These are phyloP conservation scores for Neoaliturus tenellus DNA, from an alignment of 2,888 invertebrate species.

Conservation along the genomic window DNA sequence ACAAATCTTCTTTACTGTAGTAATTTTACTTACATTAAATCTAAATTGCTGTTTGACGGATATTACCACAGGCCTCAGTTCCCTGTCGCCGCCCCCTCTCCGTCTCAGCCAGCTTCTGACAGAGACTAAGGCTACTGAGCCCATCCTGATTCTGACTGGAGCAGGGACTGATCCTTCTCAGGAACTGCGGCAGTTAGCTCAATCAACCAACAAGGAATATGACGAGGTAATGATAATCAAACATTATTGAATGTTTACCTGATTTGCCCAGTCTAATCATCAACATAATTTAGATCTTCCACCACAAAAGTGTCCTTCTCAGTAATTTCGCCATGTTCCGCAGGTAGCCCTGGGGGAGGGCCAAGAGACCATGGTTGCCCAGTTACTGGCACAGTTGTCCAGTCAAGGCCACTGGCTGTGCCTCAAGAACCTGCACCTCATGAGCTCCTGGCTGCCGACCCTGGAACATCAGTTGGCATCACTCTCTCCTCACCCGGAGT, in stretches of 20 bases:
- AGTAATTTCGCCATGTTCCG: no score
- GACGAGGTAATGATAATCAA: slow-evolving; percentile 57
- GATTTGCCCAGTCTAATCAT: no score
- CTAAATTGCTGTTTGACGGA: background rate
- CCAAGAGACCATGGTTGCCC: slow-evolving; percentile 80
- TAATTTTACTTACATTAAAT: no score
- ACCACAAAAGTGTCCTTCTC: no score
- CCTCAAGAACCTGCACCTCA: slow-evolving; percentile 88
- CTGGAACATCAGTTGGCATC: slow-evolving; percentile 80
- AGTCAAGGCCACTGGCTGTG: slow-evolving; percentile 85
- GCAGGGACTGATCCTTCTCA: slow-evolving; percentile 94
- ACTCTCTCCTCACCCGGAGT: slow-evolving; percentile 74
- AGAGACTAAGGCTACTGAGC: slow-evolving; percentile 78
- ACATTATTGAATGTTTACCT: background rate
- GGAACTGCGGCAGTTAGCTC: slow-evolving; percentile 83
- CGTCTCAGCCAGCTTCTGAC: slow-evolving; percentile 76
- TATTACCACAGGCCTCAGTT: slow-evolving; percentile 72
- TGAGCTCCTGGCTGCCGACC: slow-evolving; percentile 81
- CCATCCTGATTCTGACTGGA: slow-evolving; percentile 89
- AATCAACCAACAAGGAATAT: slow-evolving; percentile 67
- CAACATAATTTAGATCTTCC: no score
- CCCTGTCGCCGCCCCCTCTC: slow-evolving; percentile 77
- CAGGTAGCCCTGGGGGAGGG: slow-evolving; percentile 90
- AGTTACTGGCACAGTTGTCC: slow-evolving; percentile 77
- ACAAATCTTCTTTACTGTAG: background rate